Conservation (phyloP, 2,888 invertebrate genomes). For the Noctua fimbriata region DNA sequence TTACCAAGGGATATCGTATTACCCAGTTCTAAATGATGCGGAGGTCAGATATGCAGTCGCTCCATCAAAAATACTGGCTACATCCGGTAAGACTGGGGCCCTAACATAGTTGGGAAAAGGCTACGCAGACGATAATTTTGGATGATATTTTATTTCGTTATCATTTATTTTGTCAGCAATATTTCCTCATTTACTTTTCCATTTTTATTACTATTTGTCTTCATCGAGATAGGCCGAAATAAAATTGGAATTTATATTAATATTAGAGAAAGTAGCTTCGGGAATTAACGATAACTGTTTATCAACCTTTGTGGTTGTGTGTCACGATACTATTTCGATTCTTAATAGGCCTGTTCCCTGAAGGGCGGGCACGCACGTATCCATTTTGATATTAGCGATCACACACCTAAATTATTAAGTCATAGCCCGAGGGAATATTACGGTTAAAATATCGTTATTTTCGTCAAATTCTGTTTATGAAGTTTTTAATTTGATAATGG, state of each 20-base stretch:
- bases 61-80: neutral
- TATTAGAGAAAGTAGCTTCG: slow-evolving; percentile 42
- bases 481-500: slow-evolving; percentile 30
- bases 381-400: slow-evolving; percentile 74
- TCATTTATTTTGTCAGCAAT: slow-evolving; percentile 18
- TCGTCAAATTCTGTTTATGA: slow-evolving; percentile 26
- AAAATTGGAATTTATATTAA: slow-evolving; percentile 44
- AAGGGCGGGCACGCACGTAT: slow-evolving; percentile 68
- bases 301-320: slow-evolving; percentile 61
- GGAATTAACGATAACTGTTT: slow-evolving; percentile 55
- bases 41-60: neutral
- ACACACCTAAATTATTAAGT: slow-evolving; percentile 74
- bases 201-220: slow-evolving; percentile 35
- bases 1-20: neutral
- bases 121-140: neutral
- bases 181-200: slow-evolving; percentile 18
- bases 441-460: slow-evolving; percentile 65
- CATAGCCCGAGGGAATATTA: slow-evolving; percentile 63
- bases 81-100: neutral
- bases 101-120: neutral
- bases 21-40: neutral
- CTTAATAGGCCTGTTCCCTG: slow-evolving; percentile 68
- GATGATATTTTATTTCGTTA: neutral
- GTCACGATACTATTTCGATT: slow-evolving; percentile 67
- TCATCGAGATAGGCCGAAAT: slow-evolving; percentile 29